These are phyloP conservation scores for Achroia grisella DNA, from an alignment of 1,140 invertebrate genomes.

Conservation along the genomic window DNA sequence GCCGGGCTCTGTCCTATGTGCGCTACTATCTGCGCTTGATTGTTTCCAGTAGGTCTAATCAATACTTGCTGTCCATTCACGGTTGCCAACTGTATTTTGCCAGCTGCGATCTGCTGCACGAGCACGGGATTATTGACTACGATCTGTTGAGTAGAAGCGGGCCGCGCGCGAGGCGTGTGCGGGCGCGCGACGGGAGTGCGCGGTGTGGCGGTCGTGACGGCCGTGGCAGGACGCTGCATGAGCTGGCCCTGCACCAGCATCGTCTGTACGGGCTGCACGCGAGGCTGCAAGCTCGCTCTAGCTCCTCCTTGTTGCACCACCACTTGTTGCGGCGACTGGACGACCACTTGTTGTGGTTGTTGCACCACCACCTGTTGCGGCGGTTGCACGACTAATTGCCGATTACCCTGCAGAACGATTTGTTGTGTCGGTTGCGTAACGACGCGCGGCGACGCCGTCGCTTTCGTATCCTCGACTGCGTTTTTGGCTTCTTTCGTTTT, in stretches of 20 bases:
- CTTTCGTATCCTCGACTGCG: slow-evolving; percentile 22
- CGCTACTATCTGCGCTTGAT: slow-evolving; percentile 81
- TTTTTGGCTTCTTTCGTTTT: slow-evolving; percentile 11
- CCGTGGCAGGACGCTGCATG: slow-evolving; percentile 22
- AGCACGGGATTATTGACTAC: slow-evolving; percentile 83
- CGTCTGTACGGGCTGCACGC: slow-evolving; percentile 39
- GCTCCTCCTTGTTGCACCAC: slow-evolving; percentile 55
- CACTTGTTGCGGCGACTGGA: slow-evolving; percentile 38
- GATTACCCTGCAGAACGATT: slow-evolving; percentile 19
- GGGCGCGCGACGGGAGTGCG: slow-evolving; percentile 11
- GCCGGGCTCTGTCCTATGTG: slow-evolving; percentile 68
- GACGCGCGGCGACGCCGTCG: slow-evolving; percentile 16
- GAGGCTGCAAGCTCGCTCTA: slow-evolving; percentile 20
- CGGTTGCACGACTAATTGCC: slow-evolving; percentile 44
- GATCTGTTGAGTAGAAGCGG: slow-evolving; percentile 75
- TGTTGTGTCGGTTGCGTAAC: slow-evolving; percentile 26
- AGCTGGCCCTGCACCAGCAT: slow-evolving; percentile 56
- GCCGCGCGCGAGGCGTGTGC: slow-evolving; percentile 36
- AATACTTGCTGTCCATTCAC: slow-evolving; percentile 88
- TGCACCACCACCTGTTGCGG: slow-evolving; percentile 34
- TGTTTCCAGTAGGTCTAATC: slow-evolving; percentile 82
- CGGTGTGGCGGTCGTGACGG: slow-evolving; percentile 19
- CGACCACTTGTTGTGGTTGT: slow-evolving; percentile 29
- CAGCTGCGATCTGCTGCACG: slow-evolving; percentile 84
- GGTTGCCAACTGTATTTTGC: slow-evolving; percentile 87